These are phyloP conservation scores for Hypena proboscidalis DNA, from an alignment of 2,888 invertebrate species.

Conservation along the genomic window DNA sequence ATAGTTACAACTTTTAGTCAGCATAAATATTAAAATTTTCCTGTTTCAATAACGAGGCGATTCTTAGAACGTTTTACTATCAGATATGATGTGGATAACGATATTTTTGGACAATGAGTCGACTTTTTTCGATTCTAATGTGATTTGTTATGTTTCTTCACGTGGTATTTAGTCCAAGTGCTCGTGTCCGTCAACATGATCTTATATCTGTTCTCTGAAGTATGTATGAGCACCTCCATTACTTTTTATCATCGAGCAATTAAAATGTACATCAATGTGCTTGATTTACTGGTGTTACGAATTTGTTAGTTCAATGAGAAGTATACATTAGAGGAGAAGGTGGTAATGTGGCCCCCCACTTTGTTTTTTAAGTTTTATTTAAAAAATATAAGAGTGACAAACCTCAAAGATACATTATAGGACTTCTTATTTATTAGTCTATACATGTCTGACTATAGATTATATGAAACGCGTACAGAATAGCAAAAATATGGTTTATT, in stretches of 20 bases:
- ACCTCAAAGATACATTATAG: too few species aligned
- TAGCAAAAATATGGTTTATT: too few species aligned
- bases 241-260: constrained; percentile 8
- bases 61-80: constrained; percentile 17
- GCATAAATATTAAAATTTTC: constrained; percentile 1
- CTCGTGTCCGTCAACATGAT: constrained; percentile 5
- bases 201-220: constrained; percentile 3
- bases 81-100: constrained; percentile 17
- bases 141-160: constrained; percentile 14
- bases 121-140: constrained; percentile 13
- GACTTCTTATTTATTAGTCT: too few species aligned
- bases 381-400: constrained; percentile 15
- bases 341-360: neutral
- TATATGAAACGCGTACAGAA: too few species aligned
- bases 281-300: constrained; percentile 15
- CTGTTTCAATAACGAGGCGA: constrained; percentile 3
- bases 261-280: constrained; percentile 3
- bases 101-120: constrained; percentile 11
- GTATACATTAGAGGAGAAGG: constrained; percentile 16
- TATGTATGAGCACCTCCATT: neutral
- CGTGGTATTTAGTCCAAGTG: constrained; percentile 15
- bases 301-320: constrained; percentile 17
- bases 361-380: too few species aligned
- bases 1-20: neutral
- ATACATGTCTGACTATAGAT: too few species aligned